Base-by-base conservation (phyloP, 1,140 invertebrate genomes). In the Magallana ariakensis region DNA sequence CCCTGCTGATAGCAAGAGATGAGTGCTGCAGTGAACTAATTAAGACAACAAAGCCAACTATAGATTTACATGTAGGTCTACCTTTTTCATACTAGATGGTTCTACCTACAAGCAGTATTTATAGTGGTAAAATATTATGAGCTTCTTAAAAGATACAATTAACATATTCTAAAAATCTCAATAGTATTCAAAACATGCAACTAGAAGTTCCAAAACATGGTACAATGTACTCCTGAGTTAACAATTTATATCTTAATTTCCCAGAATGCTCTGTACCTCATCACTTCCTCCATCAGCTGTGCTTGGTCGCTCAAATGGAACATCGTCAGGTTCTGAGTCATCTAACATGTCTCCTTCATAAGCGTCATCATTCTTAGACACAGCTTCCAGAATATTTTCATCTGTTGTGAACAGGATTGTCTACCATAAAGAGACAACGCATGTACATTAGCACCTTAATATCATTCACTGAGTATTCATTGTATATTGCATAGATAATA, bases 381-480 rank as follows among this genome's bases (percentile, higher is more conserved):
- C 96, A n/a, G 95, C 93, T 94, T 97, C 97, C 46, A 98, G 94
- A 85, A 97, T 97, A 26, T 94, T 92, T 83, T 97, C 96, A 91
- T 97, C 96, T 84, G 96, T 97, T 46, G 97, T 97, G 93, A 97
- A 98, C 83, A 98, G 94, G 90, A 98, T 97, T 19, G 97, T 97
- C 97, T 98, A 94, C 66, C 96, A 95, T 87, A 19, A 89, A 54
- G 1, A 46, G 33, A 53, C 4, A 16, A 55, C 10, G 8, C 46
- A 55, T 1, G 19, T 53, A 82, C 54, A 82, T n/a, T 82, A 19
- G 8, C 15, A 16, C 19, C 19, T 62, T 62, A 16, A 19, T 46
- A 46, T 4, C 33, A 46, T 46, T 46, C 33, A 46, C 33, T 46
- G 33, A 46, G 5, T 46, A 46, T 46, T 46, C 5, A 2, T 46